phyloP scores from a whole-genome alignment of 37 sponge, comb jelly and placozoan species.

The Ephydatia muelleri region DNA sequence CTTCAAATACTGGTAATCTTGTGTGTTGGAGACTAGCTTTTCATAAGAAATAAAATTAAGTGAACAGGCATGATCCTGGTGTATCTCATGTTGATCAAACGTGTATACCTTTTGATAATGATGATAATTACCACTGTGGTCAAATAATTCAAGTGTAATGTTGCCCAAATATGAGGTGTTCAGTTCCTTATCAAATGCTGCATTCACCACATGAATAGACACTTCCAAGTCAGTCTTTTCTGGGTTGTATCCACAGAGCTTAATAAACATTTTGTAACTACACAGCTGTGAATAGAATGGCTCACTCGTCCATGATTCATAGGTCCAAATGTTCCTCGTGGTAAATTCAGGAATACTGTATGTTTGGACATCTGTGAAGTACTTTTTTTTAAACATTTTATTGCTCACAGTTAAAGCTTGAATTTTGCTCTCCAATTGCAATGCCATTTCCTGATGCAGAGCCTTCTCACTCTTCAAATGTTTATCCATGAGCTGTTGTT shows the following conservation, averaged over 20 bases:
- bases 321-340: not conserved
- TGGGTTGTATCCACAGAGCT: not conserved
- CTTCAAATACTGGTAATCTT: not conserved
- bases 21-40: not conserved
- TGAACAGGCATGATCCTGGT: too few species aligned
- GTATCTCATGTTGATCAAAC: not conserved
- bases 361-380: not conserved
- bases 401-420: not conserved
- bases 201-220: not conserved
- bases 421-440: not conserved
- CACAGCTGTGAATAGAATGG: conserved; percentile 18
- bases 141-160: not conserved
- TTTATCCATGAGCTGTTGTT: not conserved
- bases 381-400: not conserved
- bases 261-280: conserved; percentile 9
- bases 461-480: not conserved
- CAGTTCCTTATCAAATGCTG: not conserved
- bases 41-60: not conserved
- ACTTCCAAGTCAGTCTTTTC: not conserved
- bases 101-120: not conserved
- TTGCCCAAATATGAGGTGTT: not conserved
- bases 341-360: not conserved
- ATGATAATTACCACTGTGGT: not conserved
- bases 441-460: too few species aligned
- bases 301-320: not conserved